A percentile compares a stretch with the other conserved stretches of the same genome.
Conservation (phyloP, 2,113 vertebrate species). For the Grammomys surdaster region DNA sequence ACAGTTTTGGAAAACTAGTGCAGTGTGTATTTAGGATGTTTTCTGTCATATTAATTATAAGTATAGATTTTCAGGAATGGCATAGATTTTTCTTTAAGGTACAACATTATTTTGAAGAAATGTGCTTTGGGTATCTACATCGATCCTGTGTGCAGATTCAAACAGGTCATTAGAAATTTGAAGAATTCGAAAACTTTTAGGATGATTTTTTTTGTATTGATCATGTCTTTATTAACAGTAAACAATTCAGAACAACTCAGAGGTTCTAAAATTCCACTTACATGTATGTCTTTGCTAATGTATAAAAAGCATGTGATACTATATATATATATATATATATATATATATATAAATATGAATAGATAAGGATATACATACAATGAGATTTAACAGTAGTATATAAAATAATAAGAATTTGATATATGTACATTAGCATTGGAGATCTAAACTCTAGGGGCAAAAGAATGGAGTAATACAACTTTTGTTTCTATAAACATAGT, state of each 20-base stretch:
- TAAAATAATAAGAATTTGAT: background rate
- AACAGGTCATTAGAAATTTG: background rate
- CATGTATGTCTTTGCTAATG: background rate
- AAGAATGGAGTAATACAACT: rapidly evolving
- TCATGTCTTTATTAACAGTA: background rate
- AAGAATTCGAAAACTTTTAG: background rate
- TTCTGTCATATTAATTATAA: background rate
- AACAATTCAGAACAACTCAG: background rate
- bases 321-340: too few relatives aligned
- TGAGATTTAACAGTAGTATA: background rate
- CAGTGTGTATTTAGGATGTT: background rate
- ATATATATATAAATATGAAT: too few relatives aligned
- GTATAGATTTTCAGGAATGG: background rate
- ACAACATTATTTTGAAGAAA: rapidly evolving
- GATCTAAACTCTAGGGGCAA: background rate
- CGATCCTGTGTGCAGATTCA: background rate
- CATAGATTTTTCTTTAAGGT: background rate
- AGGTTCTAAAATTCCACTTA: background rate
- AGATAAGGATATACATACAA: background rate
- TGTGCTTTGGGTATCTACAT: rapidly evolving
- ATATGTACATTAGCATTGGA: background rate
- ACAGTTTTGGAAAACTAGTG: background rate
- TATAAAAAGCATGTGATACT: background rate
- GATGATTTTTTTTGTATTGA: background rate
- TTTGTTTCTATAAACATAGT: background rate